Evolutionary conservation across 2,888 invertebrate species (phyloP).

Genomic region (Argynnis bischoffii): DNA sequence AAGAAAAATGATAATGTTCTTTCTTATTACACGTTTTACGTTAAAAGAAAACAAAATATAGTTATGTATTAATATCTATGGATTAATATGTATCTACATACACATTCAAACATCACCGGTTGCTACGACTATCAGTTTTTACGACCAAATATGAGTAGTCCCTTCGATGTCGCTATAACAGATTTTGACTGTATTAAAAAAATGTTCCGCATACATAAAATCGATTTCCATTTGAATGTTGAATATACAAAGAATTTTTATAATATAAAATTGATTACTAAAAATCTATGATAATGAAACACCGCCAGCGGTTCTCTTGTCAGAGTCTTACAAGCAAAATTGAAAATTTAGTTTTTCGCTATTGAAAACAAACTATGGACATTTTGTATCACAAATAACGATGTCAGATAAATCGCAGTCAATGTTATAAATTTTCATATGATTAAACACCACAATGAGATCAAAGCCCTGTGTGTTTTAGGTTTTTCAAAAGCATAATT

Average conservation of each 20-base stretch:
- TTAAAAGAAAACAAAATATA: too few species aligned
- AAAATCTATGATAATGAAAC: slow-evolving; percentile 44
- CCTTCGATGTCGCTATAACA: too few species aligned
- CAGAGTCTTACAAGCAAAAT: slow-evolving; percentile 27
- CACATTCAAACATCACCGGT: too few species aligned
- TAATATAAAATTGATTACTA: slow-evolving; percentile 42
- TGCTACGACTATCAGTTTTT: too few species aligned
- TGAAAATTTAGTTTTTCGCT: slow-evolving; percentile 20
- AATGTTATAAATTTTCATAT: slow-evolving; percentile 49
- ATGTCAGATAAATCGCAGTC: slow-evolving; percentile 51
- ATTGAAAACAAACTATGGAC: slow-evolving; percentile 30
- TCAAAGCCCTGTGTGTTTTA: slow-evolving; percentile 65
- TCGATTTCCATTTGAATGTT: slow-evolving; percentile 14
- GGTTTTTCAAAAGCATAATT: slow-evolving; percentile 62
- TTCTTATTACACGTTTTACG: not conserved
- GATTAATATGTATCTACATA: too few species aligned
- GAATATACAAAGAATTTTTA: slow-evolving; percentile 41
- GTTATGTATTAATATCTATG: too few species aligned
- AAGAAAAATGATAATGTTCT: slow-evolving; percentile 11
- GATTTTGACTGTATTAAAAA: not conserved
- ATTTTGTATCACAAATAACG: slow-evolving; percentile 35
- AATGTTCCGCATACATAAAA: slow-evolving; percentile 11
- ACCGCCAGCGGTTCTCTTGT: slow-evolving; percentile 67
- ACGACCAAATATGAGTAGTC: too few species aligned
- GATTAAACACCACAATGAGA: slow-evolving; percentile 69